A percentile compares a stretch with the other conserved stretches of the same genome.
phyloP scores from a whole-genome alignment of 2,888 invertebrate genomes.

The Habrosyne pyritoides region DNA sequence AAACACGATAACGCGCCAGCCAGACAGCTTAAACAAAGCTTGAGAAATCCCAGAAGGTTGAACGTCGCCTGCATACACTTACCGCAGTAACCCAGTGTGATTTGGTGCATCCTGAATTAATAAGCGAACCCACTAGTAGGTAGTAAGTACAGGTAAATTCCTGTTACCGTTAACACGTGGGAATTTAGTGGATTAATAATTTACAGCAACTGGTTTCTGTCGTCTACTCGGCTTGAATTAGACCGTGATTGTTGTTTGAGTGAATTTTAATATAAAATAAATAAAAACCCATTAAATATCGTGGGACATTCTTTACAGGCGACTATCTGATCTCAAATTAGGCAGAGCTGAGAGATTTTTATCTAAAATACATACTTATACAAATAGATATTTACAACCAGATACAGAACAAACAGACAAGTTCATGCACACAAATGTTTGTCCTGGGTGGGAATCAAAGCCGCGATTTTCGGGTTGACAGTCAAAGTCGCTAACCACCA shows the following conservation, averaged over 20 bases:
- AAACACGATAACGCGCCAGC: neutral
- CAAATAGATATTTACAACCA: too few relatives aligned
- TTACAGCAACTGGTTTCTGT: constrained; percentile 26
- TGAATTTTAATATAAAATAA: too few relatives aligned
- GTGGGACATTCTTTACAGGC: too few relatives aligned
- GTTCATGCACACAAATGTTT: too few relatives aligned
- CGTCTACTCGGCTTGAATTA: constrained; percentile 23
- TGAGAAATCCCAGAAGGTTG: constrained; percentile 7
- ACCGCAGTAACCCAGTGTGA: constrained; percentile 16
- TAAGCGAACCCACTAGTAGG: constrained; percentile 27
- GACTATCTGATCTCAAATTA: too few relatives aligned
- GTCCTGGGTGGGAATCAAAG: too few relatives aligned
- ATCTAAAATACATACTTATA: too few relatives aligned
- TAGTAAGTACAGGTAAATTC: constrained; percentile 22
- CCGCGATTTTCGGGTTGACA: too few relatives aligned
- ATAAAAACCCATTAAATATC: too few relatives aligned
- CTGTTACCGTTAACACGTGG: constrained; percentile 25
- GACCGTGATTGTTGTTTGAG: neutral
- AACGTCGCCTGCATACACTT: constrained; percentile 7
- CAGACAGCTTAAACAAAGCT: neutral
- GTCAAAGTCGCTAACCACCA: too few relatives aligned
- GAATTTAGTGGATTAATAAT: constrained; percentile 38
- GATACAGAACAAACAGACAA: too few relatives aligned
- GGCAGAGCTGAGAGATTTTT: too few relatives aligned
- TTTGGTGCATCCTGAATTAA: constrained; percentile 37